Base-by-base conservation (phyloP, 2,797 vertebrate genomes). In the Arremon brunneinucha region DNA sequence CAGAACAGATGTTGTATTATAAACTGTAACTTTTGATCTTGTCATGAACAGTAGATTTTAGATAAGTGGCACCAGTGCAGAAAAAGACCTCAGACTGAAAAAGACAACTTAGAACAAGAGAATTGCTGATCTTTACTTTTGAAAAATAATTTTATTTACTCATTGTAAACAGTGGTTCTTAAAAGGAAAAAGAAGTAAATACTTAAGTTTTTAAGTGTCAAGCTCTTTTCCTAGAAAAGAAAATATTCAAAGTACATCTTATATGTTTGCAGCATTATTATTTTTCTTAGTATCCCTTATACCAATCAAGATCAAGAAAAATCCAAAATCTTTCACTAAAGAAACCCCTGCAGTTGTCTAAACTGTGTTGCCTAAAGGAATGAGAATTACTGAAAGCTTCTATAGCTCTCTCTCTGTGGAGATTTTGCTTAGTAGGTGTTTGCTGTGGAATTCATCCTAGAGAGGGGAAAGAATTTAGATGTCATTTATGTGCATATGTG, bases 381-480 rank as follows among this genome's bases (percentile, higher is more conserved):
- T 89, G 72, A 83, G 78, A 92, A 64, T 72, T 92, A 80, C 2
- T 59, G 28, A 85, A 92, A 88, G 63, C 49, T 90, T 37, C 80
- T 63, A 11, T 28, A 22, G 30, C 7, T 24, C 34, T 23, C 22
- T 53, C 24, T 63, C 32, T 81, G 27, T 87, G 68, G 28, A 92
- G 89, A 60, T 84, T 95, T 92, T 96, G 49, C 83, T 96, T 92
- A 95, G 50, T 89, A 52, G 34, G 17, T 57, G 9, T 96, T 97
- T 97, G 44, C 57, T 90, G 53, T 95, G 68, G 89, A 96, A 89
- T 92, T 95, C 14, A 32, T 89, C 52, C 84, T 49, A 53, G 41
- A 72, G 43, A 95, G 76, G 52, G 72, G 90, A 97, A 96, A 59
- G 55, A 90, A 96, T 96, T 95, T 93, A 47, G 62, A 32, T 95